Evolutionary conservation across 92 coral and sea anemone genomes (phyloP), one percentile per base, ranked within the genome.

Genomic region (Porites cylindrica): DNA sequence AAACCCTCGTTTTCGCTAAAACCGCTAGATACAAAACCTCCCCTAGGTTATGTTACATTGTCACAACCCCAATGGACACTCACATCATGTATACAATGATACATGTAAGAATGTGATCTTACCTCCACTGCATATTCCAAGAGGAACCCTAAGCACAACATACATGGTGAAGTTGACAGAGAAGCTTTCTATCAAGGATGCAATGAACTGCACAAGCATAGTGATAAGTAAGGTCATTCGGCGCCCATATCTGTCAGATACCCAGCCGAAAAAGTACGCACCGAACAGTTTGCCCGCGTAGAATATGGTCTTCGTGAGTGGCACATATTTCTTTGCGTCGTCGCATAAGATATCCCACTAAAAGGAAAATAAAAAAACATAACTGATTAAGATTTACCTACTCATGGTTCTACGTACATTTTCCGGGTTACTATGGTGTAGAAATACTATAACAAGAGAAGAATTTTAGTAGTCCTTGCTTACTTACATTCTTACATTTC

Each of bases 91-190:
- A 29, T 29, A 1, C 32, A 29, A 4, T 4, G 4, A 24, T 14
- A 38, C 63, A 32, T 47, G 19, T 16, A 66, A 66, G 66, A 21
- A 5, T 21, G 54, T 0, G n/a, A 19, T 13, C 97, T 81, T 76
- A 97, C 99, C 99, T 89, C 99, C 98, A 75, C 99, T 97, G 83
- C 98, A 96, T 58, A 97, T 87, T 1, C 99, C 99, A 72, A 97
- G 91, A 6, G 99, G 99, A 56, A 97, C 91, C 21, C 99, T 65
- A 65, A 97, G 72, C 14, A 95, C 70, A 26, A 97, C 94, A 63
- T 93, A 97, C 99, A 97, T 97, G 62, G 89, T 81, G 80, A 93
- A 97, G 89, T 93, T 91, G 38, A 93, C 91, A 23, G 99, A 97
- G 90, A 97, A 97, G 54, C 97, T 89, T 83, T 96, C 92, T 58